Evolutionary conservation across 2,797 vertebrate species (phyloP), one percentile per base, ranked within the genome.

Genomic region (Heliangelus exortis): DNA sequence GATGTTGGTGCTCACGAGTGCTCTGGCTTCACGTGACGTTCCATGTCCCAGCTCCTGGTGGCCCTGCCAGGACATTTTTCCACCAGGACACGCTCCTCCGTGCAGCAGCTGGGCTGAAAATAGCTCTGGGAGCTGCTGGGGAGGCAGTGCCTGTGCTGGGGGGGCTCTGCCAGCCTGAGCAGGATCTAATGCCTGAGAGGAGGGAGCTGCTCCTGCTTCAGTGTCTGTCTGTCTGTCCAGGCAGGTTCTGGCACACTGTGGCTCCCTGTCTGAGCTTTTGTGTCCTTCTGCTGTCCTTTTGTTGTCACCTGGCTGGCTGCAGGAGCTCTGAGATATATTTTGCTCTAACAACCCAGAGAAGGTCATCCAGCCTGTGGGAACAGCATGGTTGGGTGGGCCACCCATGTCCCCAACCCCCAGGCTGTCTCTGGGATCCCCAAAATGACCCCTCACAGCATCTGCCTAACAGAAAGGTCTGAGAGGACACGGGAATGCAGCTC

Each of bases 371-470:
- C 15, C 28, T 2, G 4, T 2, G 10, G 43, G 54, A 47, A 28
- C 2, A 1, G 5, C 14, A 15, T 3, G 4, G 45, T 58, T 21
- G 71, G 29, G 15, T 41, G 45, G 15, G 63, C 26, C 21, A 10
- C 1, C 1, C 1, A 1, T 33, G 39, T 47, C 13, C 21, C 16
- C 1, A 0, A 3, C 31, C 61, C 21, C 23, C 25, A 9, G 1
- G 26, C 34, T 79, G 67, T 50, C 48, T 25, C 17, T 12, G 20
- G 43, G 36, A 34, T n/a, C 59, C 21, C 21, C 26, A n/a, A 55
- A 34, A 34, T 74, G 50, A 22, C 28, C 57, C 14, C 1, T 0
- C 55, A 89, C 31, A 43, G 39, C 3, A 1, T 63, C 55, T 54
- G 34, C 16, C 50, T 59, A 29, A 13, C 21, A 51, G 25, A 22